Percentiles rank a stretch among this genome's conserved stretches.
phyloP scores from a whole-genome alignment of 2,888 invertebrate species.

The Hyles lineata region DNA sequence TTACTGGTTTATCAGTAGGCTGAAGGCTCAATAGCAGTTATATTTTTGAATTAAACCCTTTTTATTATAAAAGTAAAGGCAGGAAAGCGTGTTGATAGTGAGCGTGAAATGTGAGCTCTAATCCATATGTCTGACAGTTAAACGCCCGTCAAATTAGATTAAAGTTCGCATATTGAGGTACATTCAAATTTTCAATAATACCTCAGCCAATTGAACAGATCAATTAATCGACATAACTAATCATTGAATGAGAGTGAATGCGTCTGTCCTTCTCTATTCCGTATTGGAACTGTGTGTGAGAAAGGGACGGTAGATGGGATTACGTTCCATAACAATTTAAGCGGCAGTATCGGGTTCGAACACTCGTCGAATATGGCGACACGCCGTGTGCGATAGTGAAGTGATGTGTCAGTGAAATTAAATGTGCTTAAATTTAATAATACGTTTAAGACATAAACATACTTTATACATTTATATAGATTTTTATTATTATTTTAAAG shows the following conservation, averaged over 20 bases:
- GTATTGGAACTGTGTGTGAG: constrained; percentile 1
- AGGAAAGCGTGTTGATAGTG: background rate
- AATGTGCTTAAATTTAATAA: constrained; percentile 7
- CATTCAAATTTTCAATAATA: constrained; percentile 12
- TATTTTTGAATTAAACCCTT: background rate
- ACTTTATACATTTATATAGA: background rate
- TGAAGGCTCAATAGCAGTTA: background rate
- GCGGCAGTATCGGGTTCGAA: constrained; percentile 28
- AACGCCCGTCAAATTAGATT: background rate
- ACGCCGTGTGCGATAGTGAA: constrained; percentile 5
- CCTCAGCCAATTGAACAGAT: constrained; percentile 14
- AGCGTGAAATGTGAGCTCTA: background rate
- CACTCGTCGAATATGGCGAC: constrained; percentile 19
- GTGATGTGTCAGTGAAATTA: constrained; percentile 11
- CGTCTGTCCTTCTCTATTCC: constrained; percentile 13
- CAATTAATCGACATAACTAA: constrained; percentile 27
- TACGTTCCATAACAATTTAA: constrained; percentile 26
- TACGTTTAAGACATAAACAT: background rate
- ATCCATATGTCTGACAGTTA: background rate
- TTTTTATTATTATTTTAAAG: background rate
- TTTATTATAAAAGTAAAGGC: background rate
- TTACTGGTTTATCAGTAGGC: background rate
- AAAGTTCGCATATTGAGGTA: constrained; percentile 11
- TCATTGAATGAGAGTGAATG: constrained; percentile 26
- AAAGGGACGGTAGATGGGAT: constrained; percentile 28